These are phyloP conservation scores for Acanthurus leucopareius DNA, from an alignment of 2,797 vertebrate genomes.

Conservation along the genomic window DNA sequence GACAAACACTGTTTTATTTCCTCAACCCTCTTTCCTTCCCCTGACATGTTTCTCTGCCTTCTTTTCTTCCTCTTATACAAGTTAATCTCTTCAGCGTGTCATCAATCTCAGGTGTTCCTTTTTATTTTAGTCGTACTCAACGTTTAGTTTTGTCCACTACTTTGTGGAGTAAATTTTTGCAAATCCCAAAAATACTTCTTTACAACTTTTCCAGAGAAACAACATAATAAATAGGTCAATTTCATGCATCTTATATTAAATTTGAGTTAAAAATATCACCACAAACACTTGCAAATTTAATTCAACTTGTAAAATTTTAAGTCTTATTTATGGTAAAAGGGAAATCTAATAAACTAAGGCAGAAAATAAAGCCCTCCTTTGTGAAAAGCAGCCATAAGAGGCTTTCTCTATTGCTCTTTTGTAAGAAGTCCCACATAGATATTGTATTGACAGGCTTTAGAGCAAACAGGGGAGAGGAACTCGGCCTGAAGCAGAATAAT, in stretches of 20 bases:
- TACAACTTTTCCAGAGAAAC: neutral
- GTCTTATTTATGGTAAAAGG: constrained; percentile 1
- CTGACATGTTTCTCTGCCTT: neutral
- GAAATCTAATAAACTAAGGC: constrained; percentile 21
- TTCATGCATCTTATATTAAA: constrained; percentile 10
- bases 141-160: neutral
- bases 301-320: neutral
- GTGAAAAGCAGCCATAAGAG: constrained; percentile 34
- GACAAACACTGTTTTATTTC: neutral
- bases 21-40: neutral
- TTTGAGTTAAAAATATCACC: constrained; percentile 12
- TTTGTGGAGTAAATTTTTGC: neutral
- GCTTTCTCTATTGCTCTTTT: constrained; percentile 13
- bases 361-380: constrained; percentile 19
- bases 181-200: neutral
- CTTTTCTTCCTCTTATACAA: no score
- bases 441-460: constrained; percentile 8
- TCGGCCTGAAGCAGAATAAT: neutral
- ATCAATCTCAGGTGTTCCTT: no score
- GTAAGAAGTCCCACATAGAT: constrained; percentile 24
- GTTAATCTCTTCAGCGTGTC: no score
- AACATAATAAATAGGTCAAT: neutral
- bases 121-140: neutral
- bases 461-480: constrained; percentile 11
- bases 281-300: neutral